Conservation (phyloP, 1,140 invertebrate genomes). For the Anthonomus grandis region DNA sequence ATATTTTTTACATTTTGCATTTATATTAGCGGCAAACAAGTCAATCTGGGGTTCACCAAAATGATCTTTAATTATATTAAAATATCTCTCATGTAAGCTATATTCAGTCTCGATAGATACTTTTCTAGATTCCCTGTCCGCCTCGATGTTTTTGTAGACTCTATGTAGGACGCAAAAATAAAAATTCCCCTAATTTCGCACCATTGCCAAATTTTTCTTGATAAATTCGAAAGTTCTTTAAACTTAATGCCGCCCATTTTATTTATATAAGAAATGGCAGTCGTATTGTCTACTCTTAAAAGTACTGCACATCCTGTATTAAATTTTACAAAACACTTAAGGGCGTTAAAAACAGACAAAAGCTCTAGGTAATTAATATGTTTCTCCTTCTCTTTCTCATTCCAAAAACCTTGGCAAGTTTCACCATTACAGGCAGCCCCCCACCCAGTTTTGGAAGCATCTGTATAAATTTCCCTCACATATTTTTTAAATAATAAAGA, state of each 20-base stretch:
- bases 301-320: neutral
- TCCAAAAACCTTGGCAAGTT: neutral
- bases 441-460: too few relatives aligned
- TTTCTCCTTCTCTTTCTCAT: neutral
- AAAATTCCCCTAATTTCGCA: conserved; percentile 30
- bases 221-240: conserved; percentile 20
- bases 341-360: conserved; percentile 1
- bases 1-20: conserved; percentile 33
- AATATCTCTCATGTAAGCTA: neutral
- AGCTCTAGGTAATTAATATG: conserved; percentile 13
- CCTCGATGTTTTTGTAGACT: conserved; percentile 8
- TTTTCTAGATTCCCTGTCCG: conserved; percentile 30
- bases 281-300: neutral
- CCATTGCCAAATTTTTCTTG: conserved; percentile 29
- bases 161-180: conserved; percentile 34
- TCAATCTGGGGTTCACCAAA: conserved; percentile 28
- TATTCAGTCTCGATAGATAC: conserved; percentile 26
- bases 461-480: neutral
- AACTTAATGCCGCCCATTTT: conserved; percentile 34
- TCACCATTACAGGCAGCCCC: neutral
- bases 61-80: conserved; percentile 1
- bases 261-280: conserved; percentile 31
- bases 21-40: conserved; percentile 31
- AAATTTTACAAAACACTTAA: conserved; percentile 1
- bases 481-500: neutral